phyloP scores from a whole-genome alignment of 2,888 invertebrate species.

The Phengaris arion region DNA sequence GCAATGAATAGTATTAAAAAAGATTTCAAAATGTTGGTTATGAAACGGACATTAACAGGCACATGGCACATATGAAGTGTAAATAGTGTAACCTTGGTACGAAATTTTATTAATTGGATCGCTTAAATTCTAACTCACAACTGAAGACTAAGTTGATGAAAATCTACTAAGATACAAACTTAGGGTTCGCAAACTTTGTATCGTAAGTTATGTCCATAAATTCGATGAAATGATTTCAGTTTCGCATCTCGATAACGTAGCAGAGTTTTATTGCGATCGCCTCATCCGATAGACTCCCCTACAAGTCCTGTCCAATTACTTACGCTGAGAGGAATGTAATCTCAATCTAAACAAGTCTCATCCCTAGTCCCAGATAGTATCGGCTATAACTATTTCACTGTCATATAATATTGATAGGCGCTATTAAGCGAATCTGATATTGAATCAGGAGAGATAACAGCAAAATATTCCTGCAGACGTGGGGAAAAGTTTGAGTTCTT shows the following conservation, averaged over 20 bases:
- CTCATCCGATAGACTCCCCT: constrained; percentile 45
- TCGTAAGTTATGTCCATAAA: constrained; percentile 7
- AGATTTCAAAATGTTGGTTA: no score
- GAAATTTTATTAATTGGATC: no score
- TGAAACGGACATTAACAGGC: no score
- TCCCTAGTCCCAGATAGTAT: constrained; percentile 35
- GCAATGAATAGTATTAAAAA: no score
- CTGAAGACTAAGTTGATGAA: no score
- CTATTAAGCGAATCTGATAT: constrained; percentile 7
- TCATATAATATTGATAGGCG: constrained; percentile 24
- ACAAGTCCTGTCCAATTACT: constrained; percentile 72
- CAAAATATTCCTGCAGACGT: neutral
- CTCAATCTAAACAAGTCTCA: constrained; percentile 52
- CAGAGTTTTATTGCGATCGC: constrained; percentile 74
- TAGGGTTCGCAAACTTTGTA: neutral
- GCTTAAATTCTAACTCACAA: neutral
- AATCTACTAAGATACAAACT: neutral
- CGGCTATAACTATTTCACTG: constrained; percentile 30
- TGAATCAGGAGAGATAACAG: constrained; percentile 6
- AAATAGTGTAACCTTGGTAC: no score
- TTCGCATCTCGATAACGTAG: constrained; percentile 49
- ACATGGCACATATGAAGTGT: no score
- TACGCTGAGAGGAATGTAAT: constrained; percentile 51
- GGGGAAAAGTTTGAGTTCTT: neutral
- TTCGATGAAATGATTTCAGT: constrained; percentile 29